Evolutionary conservation across 2,888 invertebrate species (phyloP), one percentile per base, ranked within the genome.

Genomic region (Pediacus dermestoides): DNA sequence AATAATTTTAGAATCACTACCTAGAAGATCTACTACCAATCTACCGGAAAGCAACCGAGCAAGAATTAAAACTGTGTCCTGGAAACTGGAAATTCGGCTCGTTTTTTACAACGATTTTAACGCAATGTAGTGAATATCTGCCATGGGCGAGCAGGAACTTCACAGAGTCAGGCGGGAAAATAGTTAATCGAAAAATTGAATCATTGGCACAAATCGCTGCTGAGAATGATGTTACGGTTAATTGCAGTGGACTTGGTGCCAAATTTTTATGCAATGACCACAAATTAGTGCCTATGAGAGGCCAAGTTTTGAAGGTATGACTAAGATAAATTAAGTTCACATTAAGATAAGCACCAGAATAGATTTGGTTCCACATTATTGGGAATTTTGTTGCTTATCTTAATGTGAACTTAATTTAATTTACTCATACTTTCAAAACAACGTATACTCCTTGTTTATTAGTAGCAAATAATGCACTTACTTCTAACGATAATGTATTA

Each of bases 181-280:
- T 90, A 4, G 46, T 75, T 4, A 64, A 72, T 14, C 67, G 70
- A 44, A 77, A 73, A 57, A 63, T 90, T 4, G 66, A 75, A 3
- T 76, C 71, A 16, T 76, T 91, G 36, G 61, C 72, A 18, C 78
- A 85, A 42, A 63, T 88, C 33, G 64, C 70, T 3, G 61, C 66
- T 4, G 32, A 53, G 4, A 84, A 77, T 55, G 85, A 91, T 66
- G 71, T 88, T 8, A 72, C 91, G 21, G 75, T 93, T 35, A 94
- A 94, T 64, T 94, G 94, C 61, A 76, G 85, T 0, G 93, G 93
- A 4, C 68, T 93, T 32, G 89, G 87, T n/a, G 83, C 93, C 1
- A 81, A 80, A 64, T 71, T 74, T 52, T 70, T 94, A 26, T 88
- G 88, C 55, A 71, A 78, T 16, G 93, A 94, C 63, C 66, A 74